phyloP scores from a whole-genome alignment of 2,113 vertebrate genomes.

The Corythoichthys haematopterus region DNA sequence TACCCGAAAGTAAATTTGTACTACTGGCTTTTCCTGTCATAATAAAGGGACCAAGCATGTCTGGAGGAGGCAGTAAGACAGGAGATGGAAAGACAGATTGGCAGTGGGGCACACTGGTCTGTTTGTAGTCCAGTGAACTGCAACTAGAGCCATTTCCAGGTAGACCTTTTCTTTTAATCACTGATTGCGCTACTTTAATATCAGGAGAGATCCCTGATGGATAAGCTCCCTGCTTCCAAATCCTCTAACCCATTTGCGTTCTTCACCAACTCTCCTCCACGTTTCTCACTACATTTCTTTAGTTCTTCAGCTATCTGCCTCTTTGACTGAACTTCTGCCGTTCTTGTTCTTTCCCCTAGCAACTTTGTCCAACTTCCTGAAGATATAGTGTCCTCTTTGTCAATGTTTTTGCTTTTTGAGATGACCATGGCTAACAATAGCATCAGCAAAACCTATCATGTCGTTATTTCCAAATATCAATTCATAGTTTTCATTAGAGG shows the following conservation, averaged over 20 bases:
- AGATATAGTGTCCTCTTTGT: conserved; percentile 26
- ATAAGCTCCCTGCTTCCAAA: conserved; percentile 54
- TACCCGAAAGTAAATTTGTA: conserved; percentile 27
- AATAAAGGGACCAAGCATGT: conserved; percentile 29
- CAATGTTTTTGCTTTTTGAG: neutral
- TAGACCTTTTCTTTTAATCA: conserved; percentile 43
- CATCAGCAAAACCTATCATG: neutral
- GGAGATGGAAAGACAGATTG: conserved; percentile 26
- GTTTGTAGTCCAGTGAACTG: conserved; percentile 54
- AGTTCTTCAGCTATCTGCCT: conserved; percentile 48
- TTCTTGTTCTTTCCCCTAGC: conserved; percentile 15
- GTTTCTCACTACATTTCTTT: conserved; percentile 35
- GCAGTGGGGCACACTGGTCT: conserved; percentile 30
- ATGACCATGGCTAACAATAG: neutral
- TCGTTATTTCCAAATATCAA: neutral
- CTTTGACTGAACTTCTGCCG: conserved; percentile 63
- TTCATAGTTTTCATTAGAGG: too few relatives aligned
- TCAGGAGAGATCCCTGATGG: conserved; percentile 50
- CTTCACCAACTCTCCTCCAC: neutral
- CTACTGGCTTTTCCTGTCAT: conserved; percentile 18
- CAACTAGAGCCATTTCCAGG: conserved; percentile 61
- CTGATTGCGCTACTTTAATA: conserved; percentile 62
- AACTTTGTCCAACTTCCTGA: conserved; percentile 19
- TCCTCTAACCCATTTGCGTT: conserved; percentile 48
- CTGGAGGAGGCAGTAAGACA: conserved; percentile 2